phyloP scores from a whole-genome alignment of 2,797 vertebrate genomes.

The Synanceia verrucosa region DNA sequence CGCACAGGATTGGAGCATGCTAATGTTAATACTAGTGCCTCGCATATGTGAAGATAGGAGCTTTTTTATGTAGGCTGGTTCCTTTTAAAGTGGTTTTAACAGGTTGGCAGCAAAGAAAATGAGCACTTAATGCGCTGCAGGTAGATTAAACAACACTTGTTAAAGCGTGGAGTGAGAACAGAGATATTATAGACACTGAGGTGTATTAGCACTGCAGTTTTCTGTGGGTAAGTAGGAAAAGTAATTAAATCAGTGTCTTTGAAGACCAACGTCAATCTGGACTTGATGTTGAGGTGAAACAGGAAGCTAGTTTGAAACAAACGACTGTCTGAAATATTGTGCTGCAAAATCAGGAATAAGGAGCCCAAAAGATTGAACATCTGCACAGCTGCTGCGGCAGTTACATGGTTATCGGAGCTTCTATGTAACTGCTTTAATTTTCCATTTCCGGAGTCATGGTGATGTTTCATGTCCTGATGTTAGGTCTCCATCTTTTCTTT shows the following conservation, averaged over 20 bases:
- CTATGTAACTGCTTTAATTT: too few relatives aligned
- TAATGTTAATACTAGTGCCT: slow-evolving; percentile 33
- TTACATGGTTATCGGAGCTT: too few relatives aligned
- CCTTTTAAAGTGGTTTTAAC: slow-evolving; percentile 41
- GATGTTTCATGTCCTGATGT: background rate
- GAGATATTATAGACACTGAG: background rate
- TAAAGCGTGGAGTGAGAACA: background rate
- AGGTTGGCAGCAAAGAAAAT: slow-evolving; percentile 36
- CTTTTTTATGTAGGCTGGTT: slow-evolving; percentile 35
- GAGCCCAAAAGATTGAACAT: background rate
- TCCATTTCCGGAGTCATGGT: too few relatives aligned
- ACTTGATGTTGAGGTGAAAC: background rate
- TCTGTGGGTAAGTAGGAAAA: background rate
- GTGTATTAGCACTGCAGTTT: background rate
- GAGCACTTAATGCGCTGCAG: slow-evolving; percentile 8
- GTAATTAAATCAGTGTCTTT: background rate
- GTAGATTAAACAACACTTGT: slow-evolving; percentile 22
- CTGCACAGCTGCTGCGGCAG: too few relatives aligned
- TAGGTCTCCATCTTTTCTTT: background rate
- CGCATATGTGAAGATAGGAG: slow-evolving; percentile 31
- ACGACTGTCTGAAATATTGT: background rate
- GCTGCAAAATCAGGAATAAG: background rate
- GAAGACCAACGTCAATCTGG: too few relatives aligned
- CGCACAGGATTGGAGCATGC: slow-evolving; percentile 32
- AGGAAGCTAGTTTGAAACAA: background rate